Conservation (phyloP, 2,113 vertebrate species). For the Oceanites oceanicus region DNA sequence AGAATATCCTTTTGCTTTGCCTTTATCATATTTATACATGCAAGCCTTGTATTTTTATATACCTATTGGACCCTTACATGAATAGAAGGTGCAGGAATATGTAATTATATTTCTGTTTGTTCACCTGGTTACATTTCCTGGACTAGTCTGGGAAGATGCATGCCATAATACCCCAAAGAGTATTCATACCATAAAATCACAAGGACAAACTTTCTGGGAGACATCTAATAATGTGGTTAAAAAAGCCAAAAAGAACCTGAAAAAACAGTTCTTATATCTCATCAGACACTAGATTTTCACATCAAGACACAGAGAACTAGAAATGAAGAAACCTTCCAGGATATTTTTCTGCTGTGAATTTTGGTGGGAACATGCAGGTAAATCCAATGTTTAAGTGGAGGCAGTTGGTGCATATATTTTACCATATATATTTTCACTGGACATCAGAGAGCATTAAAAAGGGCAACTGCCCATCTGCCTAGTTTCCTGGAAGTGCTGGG, state of each 20-base stretch:
- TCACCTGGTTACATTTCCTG: not conserved
- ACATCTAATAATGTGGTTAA: not conserved
- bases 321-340: not conserved
- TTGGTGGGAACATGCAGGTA: not conserved
- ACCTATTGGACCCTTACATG: not conserved
- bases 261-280: not conserved
- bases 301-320: not conserved
- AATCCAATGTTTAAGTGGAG: not conserved
- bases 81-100: not conserved
- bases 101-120: not conserved
- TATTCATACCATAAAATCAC: not conserved
- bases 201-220: not conserved
- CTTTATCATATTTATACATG: not conserved
- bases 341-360: not conserved
- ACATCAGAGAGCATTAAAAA: not conserved
- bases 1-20: not conserved
- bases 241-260: not conserved
- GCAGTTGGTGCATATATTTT: not conserved
- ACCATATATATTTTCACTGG: not conserved
- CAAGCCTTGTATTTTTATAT: not conserved
- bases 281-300: not conserved
- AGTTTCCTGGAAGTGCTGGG: not conserved
- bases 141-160: not conserved
- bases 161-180: not conserved
- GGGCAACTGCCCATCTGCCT: not conserved